phyloP scores from a whole-genome alignment of 2,797 vertebrate genomes.

The Aulostomus chinensis region DNA sequence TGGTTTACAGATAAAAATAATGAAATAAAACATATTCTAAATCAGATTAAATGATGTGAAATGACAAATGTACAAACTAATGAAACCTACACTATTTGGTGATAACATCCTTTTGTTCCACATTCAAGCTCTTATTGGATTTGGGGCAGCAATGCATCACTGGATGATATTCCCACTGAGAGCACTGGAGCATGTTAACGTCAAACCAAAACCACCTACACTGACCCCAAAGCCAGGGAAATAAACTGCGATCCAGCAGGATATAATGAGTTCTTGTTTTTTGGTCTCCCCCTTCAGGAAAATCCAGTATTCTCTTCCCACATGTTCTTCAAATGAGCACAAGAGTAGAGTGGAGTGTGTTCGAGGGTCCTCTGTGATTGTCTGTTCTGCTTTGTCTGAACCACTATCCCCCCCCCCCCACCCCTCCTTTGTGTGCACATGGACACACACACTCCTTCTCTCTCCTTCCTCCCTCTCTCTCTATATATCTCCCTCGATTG shows the following conservation, averaged over 20 bases:
- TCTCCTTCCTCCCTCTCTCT: constrained; percentile 10
- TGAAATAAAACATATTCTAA: too few species aligned
- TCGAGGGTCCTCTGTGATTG: constrained; percentile 48
- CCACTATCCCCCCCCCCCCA: constrained; percentile 28
- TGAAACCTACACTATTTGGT: too few species aligned
- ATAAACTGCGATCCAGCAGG: constrained; percentile 15
- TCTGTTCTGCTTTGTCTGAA: constrained; percentile 47
- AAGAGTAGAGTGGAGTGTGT: constrained; percentile 41
- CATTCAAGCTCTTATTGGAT: too few species aligned
- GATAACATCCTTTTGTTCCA: too few species aligned
- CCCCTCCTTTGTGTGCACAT: constrained; percentile 11
- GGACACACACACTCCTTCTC: constrained; percentile 2
- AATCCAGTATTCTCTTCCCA: constrained; percentile 39
- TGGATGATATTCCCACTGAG: too few species aligned
- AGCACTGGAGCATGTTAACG: too few species aligned
- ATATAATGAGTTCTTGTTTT: constrained; percentile 20
- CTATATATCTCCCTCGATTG: constrained; percentile 32
- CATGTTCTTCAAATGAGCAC: constrained; percentile 23
- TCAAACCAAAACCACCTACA: constrained; percentile 49
- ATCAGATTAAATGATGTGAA: too few species aligned
- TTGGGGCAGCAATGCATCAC: constrained; percentile 34
- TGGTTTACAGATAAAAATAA: too few species aligned
- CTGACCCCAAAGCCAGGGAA: constrained; percentile 24
- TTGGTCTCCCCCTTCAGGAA: constrained; percentile 36
- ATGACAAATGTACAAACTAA: not conserved